Conservation (phyloP, 2,113 vertebrate genomes). For the Cyphomyrus plagiostoma region DNA sequence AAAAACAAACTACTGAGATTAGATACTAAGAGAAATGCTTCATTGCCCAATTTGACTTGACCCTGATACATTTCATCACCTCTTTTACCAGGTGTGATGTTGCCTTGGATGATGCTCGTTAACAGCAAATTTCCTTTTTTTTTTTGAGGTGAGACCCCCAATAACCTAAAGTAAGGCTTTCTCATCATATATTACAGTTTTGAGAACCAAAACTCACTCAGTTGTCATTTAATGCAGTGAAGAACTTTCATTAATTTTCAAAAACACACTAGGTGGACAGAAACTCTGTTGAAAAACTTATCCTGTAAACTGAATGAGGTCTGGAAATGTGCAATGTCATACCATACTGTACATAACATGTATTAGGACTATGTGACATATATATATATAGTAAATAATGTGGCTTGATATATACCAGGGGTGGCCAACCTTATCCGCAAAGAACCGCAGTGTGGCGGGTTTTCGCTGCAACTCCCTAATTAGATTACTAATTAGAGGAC, state of each 20-base stretch:
- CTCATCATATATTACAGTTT: not conserved
- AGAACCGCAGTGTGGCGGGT: no score
- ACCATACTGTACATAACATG: not conserved
- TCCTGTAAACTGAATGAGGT: not conserved
- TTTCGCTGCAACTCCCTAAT: no score
- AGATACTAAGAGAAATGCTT: not conserved
- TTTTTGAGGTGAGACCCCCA: not conserved
- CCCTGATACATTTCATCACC: not conserved
- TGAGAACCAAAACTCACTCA: not conserved
- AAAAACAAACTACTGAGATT: not conserved
- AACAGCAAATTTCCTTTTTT: not conserved
- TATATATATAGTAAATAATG: not conserved
- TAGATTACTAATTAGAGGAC: no score
- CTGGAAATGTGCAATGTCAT: not conserved
- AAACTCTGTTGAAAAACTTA: not conserved
- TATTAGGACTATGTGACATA: not conserved
- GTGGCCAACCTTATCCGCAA: no score
- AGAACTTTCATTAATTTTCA: not conserved
- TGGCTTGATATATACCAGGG: not conserved
- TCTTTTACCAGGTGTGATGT: not conserved
- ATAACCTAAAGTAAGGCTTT: not conserved
- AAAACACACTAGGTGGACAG: not conserved
- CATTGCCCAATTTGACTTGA: not conserved
- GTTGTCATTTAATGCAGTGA: not conserved
- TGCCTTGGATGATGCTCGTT: not conserved